Percentiles rank a stretch among this genome's conserved stretches.
These are phyloP conservation scores for Drosophila nr. medialis DNA, from an alignment of 2,888 invertebrate genomes.

Conservation along the genomic window DNA sequence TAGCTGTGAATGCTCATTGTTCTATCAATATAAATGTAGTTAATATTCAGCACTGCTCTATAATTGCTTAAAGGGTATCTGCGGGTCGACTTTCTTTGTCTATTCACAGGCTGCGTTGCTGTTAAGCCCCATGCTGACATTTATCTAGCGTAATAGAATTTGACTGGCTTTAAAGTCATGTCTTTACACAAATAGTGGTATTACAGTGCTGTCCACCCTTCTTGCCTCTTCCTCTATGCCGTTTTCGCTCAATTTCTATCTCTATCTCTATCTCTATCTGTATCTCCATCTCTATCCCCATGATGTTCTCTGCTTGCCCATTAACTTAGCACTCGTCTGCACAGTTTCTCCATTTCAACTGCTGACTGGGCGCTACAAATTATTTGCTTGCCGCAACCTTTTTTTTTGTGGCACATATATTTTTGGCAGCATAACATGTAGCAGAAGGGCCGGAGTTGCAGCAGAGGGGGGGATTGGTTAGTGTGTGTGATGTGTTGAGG, in stretches of 20 bases:
- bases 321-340: constrained; percentile 59
- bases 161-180: constrained; percentile 31
- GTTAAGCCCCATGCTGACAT: constrained; percentile 20
- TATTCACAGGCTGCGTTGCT: not conserved
- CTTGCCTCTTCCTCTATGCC: not conserved
- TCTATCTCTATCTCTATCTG: not conserved
- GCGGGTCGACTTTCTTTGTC: not conserved
- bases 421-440: constrained; percentile 38
- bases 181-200: constrained; percentile 9
- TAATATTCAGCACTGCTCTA: not conserved
- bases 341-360: constrained; percentile 44
- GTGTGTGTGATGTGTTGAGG: constrained; percentile 21
- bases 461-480: not conserved
- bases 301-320: constrained; percentile 33
- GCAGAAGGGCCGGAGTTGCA: not conserved
- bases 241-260: not conserved
- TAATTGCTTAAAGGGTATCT: not conserved
- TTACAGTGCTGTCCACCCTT: not conserved
- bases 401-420: constrained; percentile 37
- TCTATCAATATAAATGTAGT: not conserved
- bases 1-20: not conserved
- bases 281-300: not conserved
- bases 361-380: constrained; percentile 59
- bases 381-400: constrained; percentile 43
- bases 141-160: constrained; percentile 30